These are phyloP conservation scores for Cephalopholis sonnerati DNA, from an alignment of 2,113 vertebrate species.

Conservation along the genomic window DNA sequence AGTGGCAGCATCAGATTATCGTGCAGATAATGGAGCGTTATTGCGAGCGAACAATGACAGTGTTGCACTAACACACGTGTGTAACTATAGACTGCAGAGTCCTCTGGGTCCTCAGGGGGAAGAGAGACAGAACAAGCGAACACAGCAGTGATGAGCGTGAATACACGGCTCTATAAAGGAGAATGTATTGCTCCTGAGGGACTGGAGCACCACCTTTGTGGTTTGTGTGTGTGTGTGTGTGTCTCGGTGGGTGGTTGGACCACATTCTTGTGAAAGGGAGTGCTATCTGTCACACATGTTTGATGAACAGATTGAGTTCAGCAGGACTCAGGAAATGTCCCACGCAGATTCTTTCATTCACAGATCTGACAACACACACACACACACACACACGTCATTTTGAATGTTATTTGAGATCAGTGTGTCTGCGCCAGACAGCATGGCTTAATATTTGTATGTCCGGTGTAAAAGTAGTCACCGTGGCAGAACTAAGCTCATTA, in stretches of 20 bases:
- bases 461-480: constrained; percentile 14
- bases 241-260: constrained; percentile 68
- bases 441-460: constrained; percentile 26
- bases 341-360: constrained; percentile 74
- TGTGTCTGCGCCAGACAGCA: constrained; percentile 6
- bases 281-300: constrained; percentile 73
- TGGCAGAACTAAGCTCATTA: constrained; percentile 42
- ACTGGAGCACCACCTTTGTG: constrained; percentile 46
- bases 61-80: constrained; percentile 31
- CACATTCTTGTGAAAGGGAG: constrained; percentile 80
- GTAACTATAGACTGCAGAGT: constrained; percentile 49
- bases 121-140: constrained; percentile 23
- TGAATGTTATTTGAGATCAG: not conserved
- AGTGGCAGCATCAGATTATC: constrained; percentile 41
- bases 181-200: constrained; percentile 60
- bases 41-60: constrained; percentile 36
- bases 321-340: constrained; percentile 66
- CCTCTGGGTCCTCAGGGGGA: constrained; percentile 30
- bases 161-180: constrained; percentile 52
- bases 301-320: constrained; percentile 66
- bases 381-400: constrained; percentile 9
- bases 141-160: constrained; percentile 16
- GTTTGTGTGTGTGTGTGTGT: constrained; percentile 12
- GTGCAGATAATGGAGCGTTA: constrained; percentile 36
- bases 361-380: constrained; percentile 50